phyloP scores from a whole-genome alignment of 2,888 invertebrate species.

The Drosophila gaucha region DNA sequence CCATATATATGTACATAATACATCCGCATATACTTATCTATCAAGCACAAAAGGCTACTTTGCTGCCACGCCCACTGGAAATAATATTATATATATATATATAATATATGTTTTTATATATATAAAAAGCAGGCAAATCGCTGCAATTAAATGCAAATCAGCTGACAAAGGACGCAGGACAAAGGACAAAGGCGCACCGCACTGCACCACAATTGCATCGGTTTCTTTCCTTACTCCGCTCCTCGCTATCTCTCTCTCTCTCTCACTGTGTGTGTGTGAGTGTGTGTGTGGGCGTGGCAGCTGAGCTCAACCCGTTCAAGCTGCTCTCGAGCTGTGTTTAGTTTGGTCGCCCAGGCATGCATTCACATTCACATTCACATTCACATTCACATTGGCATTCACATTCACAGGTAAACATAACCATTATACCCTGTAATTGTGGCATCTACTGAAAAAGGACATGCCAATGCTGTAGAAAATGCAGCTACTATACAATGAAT shows the following conservation, averaged over 20 bases:
- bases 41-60: slow-evolving; percentile 29
- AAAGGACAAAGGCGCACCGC: slow-evolving; percentile 12
- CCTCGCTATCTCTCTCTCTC: not conserved
- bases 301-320: slow-evolving; percentile 6
- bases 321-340: slow-evolving; percentile 44
- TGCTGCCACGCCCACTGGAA: slow-evolving; percentile 20
- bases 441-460: not conserved
- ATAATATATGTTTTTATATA: slow-evolving; percentile 1
- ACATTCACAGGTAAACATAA: slow-evolving; percentile 46
- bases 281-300: slow-evolving; percentile 54
- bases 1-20: not conserved
- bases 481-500: too few species aligned
- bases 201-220: slow-evolving; percentile 34
- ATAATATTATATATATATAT: slow-evolving; percentile 8
- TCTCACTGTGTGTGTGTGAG: not conserved
- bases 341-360: slow-evolving; percentile 51
- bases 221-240: slow-evolving; percentile 1
- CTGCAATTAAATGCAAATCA: slow-evolving; percentile 78
- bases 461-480: not conserved
- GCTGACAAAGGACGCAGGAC: slow-evolving; percentile 52
- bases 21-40: slow-evolving; percentile 8
- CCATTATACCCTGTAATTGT: slow-evolving; percentile 35
- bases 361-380: slow-evolving; percentile 11
- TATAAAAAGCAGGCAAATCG: slow-evolving; percentile 44
- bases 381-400: slow-evolving; percentile 19